A percentile compares a stretch with the other conserved stretches of the same genome.
Evolutionary conservation across 2,113 vertebrate species (phyloP).

Genomic region (Stictonetta naevosa): DNA sequence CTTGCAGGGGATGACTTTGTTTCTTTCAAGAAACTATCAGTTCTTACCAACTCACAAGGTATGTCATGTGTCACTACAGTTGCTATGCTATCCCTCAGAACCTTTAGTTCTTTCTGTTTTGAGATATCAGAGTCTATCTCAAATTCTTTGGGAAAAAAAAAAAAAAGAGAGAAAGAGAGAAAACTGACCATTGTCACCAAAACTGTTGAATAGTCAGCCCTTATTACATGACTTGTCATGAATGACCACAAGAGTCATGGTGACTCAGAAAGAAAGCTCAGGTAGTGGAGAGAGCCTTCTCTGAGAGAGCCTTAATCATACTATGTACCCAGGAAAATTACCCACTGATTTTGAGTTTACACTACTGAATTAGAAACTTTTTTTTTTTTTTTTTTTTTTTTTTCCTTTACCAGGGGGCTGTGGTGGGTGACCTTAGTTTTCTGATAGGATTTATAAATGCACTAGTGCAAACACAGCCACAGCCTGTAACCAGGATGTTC

Average conservation of each 20-base stretch:
- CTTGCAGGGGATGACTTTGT: not conserved
- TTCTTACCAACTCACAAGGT: not conserved
- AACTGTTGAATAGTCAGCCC: not conserved
- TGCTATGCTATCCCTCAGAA: not conserved
- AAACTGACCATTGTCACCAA: not conserved
- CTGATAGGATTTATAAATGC: not conserved
- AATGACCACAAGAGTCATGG: not conserved
- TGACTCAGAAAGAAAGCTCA: not conserved
- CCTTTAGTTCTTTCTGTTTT: not conserved
- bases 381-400: too few species aligned
- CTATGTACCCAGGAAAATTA: not conserved
- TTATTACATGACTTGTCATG: not conserved
- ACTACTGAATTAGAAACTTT: not conserved
- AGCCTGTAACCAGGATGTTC: not conserved
- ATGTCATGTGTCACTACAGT: not conserved
- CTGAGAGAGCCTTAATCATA: not conserved
- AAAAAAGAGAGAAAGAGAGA: not conserved
- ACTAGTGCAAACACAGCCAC: not conserved
- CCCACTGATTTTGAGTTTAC: not conserved
- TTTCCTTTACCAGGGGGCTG: rapidly evolving
- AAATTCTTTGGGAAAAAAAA: not conserved
- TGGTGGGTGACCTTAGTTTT: not conserved
- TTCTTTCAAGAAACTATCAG: not conserved
- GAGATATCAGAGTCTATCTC: not conserved
- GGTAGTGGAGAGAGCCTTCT: not conserved